These are phyloP conservation scores for Macaria notata DNA, from an alignment of 2,888 invertebrate genomes.

Conservation along the genomic window DNA sequence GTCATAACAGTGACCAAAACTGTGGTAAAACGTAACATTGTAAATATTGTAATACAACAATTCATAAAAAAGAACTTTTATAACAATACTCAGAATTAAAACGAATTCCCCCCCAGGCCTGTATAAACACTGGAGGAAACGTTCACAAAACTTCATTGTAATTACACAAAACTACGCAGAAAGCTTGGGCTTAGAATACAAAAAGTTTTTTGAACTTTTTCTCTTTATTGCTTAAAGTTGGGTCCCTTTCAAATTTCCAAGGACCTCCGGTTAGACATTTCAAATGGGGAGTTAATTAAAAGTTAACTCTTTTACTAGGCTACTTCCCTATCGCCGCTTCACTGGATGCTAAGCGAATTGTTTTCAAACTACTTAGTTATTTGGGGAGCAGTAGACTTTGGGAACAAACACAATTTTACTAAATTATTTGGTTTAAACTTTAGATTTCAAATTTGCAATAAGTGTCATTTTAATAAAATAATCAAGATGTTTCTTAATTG, in stretches of 20 bases:
- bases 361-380: constrained; percentile 13
- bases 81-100: neutral
- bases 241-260: constrained; percentile 22
- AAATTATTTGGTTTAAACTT: no score
- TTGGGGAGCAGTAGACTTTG: no score
- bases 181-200: constrained; percentile 26
- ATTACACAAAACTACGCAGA: constrained; percentile 29
- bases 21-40: no score
- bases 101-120: constrained; percentile 22
- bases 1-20: no score
- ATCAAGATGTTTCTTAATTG: no score
- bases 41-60: no score
- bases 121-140: constrained; percentile 30
- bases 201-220: constrained; percentile 25
- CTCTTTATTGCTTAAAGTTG: constrained; percentile 32
- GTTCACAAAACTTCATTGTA: constrained; percentile 32
- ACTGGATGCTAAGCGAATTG: constrained; percentile 16
- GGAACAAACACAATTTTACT: no score
- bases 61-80: neutral
- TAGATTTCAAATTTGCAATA: no score
- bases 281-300: constrained; percentile 36
- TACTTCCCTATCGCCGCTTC: constrained; percentile 19
- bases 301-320: constrained; percentile 30
- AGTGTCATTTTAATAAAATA: no score
- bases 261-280: constrained; percentile 28